A percentile compares a stretch with the other conserved stretches of the same genome.
These are phyloP conservation scores for Phylloscopus trochiloides DNA, from an alignment of 2,113 vertebrate species.

Conservation along the genomic window DNA sequence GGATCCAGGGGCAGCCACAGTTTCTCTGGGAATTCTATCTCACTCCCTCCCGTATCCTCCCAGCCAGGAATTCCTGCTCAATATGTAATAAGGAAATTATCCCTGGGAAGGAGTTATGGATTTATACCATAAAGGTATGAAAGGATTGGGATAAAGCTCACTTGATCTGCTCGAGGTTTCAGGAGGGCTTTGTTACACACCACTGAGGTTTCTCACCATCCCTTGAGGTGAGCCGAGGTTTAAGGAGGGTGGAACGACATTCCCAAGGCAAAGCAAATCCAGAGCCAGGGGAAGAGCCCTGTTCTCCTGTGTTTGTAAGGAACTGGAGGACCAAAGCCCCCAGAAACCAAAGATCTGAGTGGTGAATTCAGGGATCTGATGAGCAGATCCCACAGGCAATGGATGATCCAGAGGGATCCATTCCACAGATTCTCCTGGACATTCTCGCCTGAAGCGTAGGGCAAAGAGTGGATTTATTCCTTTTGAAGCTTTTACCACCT, in stretches of 20 bases:
- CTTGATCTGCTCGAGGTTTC: neutral
- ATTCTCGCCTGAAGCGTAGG: fast-evolving
- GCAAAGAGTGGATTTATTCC: neutral
- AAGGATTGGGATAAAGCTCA: neutral
- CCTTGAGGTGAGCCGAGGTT: too few relatives aligned
- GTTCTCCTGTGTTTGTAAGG: fast-evolving
- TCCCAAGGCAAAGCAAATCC: neutral
- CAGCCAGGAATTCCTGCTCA: neutral
- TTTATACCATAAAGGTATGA: neutral
- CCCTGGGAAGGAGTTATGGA: neutral
- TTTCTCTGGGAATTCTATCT: fast-evolving
- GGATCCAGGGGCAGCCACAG: neutral
- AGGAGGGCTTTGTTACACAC: neutral
- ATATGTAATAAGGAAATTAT: neutral
- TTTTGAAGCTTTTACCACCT: neutral
- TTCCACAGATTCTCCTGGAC: neutral
- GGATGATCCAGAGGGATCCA: neutral
- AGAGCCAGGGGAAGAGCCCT: neutral
- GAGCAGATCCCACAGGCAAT: neutral
- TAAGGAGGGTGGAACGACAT: neutral
- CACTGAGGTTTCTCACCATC: neutral
- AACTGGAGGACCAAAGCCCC: neutral
- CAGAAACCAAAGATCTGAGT: neutral
- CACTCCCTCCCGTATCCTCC: fast-evolving
- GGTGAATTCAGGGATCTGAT: neutral